These are phyloP conservation scores for Norana najaformis DNA, from an alignment of 2,888 invertebrate genomes.

Conservation along the genomic window DNA sequence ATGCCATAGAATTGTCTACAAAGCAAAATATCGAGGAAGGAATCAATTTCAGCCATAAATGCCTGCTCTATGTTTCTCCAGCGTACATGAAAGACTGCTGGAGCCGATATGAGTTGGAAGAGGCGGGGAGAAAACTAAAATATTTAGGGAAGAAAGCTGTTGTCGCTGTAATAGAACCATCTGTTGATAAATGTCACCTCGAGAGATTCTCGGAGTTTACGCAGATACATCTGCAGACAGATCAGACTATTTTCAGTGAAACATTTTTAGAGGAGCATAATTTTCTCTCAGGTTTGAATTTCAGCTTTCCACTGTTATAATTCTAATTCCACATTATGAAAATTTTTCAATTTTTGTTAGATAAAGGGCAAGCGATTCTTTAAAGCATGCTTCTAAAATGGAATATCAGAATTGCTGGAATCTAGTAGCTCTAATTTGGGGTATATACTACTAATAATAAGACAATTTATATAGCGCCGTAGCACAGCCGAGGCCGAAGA, in stretches of 20 bases:
- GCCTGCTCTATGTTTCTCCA: neutral
- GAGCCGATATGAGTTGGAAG: neutral
- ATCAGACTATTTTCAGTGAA: neutral
- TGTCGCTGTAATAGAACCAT: neutral
- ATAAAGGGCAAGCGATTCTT: too few relatives aligned
- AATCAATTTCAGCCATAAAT: slow-evolving; percentile 1
- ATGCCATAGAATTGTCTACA: neutral
- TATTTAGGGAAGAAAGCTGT: neutral
- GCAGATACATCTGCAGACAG: neutral
- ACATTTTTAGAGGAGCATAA: neutral
- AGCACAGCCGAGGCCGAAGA: too few relatives aligned
- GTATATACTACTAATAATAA: too few relatives aligned
- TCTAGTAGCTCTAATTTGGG: neutral
- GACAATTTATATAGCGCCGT: too few relatives aligned
- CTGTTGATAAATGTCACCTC: neutral
- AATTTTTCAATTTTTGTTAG: too few relatives aligned
- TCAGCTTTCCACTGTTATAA: neutral
- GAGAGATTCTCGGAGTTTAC: neutral
- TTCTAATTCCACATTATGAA: neutral
- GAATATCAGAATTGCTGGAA: neutral
- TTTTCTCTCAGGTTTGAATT: neutral
- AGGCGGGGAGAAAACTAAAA: neutral
- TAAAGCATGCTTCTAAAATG: neutral
- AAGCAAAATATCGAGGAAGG: neutral
- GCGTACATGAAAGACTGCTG: neutral